Conservation (phyloP, 2,888 invertebrate species). For the Drosophila mettleri region DNA sequence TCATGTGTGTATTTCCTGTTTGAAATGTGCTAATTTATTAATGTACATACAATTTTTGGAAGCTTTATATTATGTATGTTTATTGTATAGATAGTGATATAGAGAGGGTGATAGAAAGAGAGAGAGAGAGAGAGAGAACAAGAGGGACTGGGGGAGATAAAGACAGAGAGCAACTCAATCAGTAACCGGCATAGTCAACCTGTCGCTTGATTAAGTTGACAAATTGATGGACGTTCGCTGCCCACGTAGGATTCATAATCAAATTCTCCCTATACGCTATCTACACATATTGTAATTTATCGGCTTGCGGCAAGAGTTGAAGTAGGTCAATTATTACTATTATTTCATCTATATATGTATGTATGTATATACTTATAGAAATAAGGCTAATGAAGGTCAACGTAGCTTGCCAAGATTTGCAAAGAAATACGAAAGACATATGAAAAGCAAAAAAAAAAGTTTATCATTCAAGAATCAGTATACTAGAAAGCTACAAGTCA, state of each 20-base stretch:
- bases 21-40: constrained; percentile 66
- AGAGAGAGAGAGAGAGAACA: not conserved
- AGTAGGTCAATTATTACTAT: constrained; percentile 47
- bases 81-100: constrained; percentile 4
- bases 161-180: not conserved
- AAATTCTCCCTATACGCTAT: constrained; percentile 1
- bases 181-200: constrained; percentile 45
- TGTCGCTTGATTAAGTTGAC: constrained; percentile 39
- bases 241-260: not conserved
- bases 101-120: not conserved
- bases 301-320: constrained; percentile 22
- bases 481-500: constrained; percentile 1
- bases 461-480: constrained; percentile 9
- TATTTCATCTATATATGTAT: constrained; percentile 1
- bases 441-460: not conserved
- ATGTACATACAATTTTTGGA: constrained; percentile 43
- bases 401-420: constrained; percentile 13
- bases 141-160: not conserved
- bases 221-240: constrained; percentile 25
- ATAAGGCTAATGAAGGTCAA: constrained; percentile 37
- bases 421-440: constrained; percentile 1
- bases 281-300: not conserved
- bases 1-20: constrained; percentile 63
- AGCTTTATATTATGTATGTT: constrained; percentile 28
- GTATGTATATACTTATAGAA: constrained; percentile 13